Evolutionary conservation across 1,140 invertebrate genomes (phyloP), one percentile per base, ranked within the genome.

Genomic region (Stenopsyche tienmushanensis): DNA sequence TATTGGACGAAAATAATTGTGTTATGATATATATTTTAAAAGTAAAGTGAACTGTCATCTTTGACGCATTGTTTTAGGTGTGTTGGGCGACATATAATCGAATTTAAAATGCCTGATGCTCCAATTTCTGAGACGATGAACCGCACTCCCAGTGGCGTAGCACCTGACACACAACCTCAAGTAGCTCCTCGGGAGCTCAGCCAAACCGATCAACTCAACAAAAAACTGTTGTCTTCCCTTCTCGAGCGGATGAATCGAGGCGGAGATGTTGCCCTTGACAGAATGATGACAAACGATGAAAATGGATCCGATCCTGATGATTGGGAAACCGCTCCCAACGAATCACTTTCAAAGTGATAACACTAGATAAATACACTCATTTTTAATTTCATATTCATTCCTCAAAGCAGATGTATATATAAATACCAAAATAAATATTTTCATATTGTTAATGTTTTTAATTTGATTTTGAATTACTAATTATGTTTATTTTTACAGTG

Each of bases 181-280:
- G 26, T n/a, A 18, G 23, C 39, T 1, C 42, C 42, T 10, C 26
- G 42, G 8, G 66, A 67, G 25, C 15, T 58, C 15, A 52, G 60
- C 8, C 66, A 67, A 44, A 67, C 66, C 18, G 66, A 67, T 26
- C 26, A 58, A 25, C 42, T 67, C 24, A 67, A 67, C 45, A 63
- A 64, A 44, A 42, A 50, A 18, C 23, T 67, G 47, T 34, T 67
- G n/a, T 49, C 26, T 13, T 67, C 66, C 1, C 49, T 67, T n/a
- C 29, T 64, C n/a, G 60, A 67, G 5, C 15, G 66, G 18, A 52
- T 67, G 44, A 67, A 64, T 42, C 25, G 53, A 25, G 60, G 52
- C 29, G 60, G 57, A n/a, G 65, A 67, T 13, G 29, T 18, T 0
- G 49, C 21, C 24, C 17, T 67, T 8, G 42, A 50, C 10, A 41